Percentiles rank a stretch among this genome's conserved stretches.
Conservation (phyloP, 2,113 vertebrate species). For the Nibea coibor region DNA sequence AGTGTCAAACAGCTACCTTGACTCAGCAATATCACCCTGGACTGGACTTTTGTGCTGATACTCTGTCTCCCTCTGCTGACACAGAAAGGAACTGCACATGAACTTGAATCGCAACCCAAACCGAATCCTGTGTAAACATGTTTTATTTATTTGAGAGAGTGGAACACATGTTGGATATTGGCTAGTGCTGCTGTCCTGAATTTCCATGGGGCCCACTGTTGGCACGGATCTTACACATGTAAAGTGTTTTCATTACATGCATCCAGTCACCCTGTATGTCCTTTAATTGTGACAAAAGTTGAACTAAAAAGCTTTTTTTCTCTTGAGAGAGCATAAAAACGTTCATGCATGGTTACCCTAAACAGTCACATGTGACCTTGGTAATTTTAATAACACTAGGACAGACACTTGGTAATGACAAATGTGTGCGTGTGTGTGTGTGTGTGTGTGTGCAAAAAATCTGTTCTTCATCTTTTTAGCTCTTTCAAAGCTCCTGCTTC, state of each 20-base stretch:
- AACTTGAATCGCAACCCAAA: background rate
- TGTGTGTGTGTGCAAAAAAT: background rate
- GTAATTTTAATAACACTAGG: background rate
- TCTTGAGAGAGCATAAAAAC: background rate
- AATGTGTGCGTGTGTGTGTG: background rate
- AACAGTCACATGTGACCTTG: background rate
- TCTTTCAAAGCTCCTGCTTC: background rate
- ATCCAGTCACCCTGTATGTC: background rate
- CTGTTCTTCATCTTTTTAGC: background rate
- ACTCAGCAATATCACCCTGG: background rate
- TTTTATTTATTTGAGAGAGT: background rate
- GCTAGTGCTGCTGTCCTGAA: background rate
- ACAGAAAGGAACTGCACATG: background rate
- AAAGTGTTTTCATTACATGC: slow-evolving; percentile 3
- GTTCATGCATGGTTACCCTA: background rate
- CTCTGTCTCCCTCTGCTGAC: slow-evolving; percentile 62
- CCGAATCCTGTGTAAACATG: background rate
- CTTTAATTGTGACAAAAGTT: background rate
- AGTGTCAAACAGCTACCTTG: background rate
- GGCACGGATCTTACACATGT: background rate
- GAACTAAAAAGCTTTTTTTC: background rate
- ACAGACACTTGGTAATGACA: background rate
- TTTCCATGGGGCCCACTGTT: background rate
- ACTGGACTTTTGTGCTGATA: background rate
- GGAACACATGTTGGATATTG: background rate